These are phyloP conservation scores for Morone chrysops DNA, from an alignment of 2,113 vertebrate genomes.

Conservation along the genomic window DNA sequence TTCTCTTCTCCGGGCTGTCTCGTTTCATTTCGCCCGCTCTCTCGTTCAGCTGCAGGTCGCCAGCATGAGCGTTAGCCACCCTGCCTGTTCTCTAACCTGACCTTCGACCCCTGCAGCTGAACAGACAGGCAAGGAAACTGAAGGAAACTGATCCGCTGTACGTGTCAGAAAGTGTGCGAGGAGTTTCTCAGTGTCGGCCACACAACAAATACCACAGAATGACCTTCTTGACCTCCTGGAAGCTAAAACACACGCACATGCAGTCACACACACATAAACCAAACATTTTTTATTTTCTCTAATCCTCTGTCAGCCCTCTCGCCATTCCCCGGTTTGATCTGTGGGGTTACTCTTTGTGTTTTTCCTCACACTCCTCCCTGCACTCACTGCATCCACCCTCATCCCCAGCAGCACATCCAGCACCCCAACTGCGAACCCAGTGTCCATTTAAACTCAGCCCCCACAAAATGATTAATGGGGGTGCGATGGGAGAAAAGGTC, in stretches of 20 bases:
- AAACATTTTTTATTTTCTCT: slow-evolving; percentile 1
- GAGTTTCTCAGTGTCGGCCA: neutral
- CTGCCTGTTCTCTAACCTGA: slow-evolving; percentile 35
- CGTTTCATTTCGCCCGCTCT: neutral
- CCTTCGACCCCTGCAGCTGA: slow-evolving; percentile 66
- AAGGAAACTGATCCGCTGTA: slow-evolving; percentile 39
- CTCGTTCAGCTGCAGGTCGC: slow-evolving; percentile 24
- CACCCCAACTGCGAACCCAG: slow-evolving; percentile 12
- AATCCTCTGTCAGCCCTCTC: slow-evolving; percentile 4
- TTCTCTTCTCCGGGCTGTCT: neutral
- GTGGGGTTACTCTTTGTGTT: slow-evolving; percentile 31
- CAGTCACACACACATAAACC: neutral
- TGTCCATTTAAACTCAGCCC: slow-evolving; percentile 34
- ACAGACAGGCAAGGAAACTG: slow-evolving; percentile 4
- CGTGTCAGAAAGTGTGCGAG: slow-evolving; percentile 26
- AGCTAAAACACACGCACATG: slow-evolving; percentile 1
- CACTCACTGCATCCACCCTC: slow-evolving; percentile 42
- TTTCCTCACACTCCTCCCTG: slow-evolving; percentile 44
- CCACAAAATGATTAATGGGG: slow-evolving; percentile 48
- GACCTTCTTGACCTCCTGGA: slow-evolving; percentile 35
- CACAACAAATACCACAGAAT: slow-evolving; percentile 20
- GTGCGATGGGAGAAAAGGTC: slow-evolving; percentile 10
- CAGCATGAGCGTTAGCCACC: slow-evolving; percentile 20
- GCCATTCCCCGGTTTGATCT: slow-evolving; percentile 27
- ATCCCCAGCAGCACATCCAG: slow-evolving; percentile 32